phyloP scores from a whole-genome alignment of 1,140 invertebrate species.

The Formica selysi region DNA sequence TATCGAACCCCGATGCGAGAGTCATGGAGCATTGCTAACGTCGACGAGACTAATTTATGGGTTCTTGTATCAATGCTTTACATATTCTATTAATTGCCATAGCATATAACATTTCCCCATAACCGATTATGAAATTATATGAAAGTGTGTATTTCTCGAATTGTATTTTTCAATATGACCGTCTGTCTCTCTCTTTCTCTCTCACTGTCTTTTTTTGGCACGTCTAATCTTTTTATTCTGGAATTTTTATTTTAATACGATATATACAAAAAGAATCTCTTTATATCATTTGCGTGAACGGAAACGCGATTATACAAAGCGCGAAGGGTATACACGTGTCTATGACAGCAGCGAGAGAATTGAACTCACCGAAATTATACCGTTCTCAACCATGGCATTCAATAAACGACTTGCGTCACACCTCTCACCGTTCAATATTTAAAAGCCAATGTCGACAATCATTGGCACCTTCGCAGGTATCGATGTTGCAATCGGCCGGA shows the following conservation, averaged over 20 bases:
- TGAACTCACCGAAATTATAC: constrained; percentile 16
- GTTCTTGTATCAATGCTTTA: constrained; percentile 10
- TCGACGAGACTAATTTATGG: constrained; percentile 11
- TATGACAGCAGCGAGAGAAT: not conserved
- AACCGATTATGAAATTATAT: constrained; percentile 11
- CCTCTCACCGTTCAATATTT: constrained; percentile 7
- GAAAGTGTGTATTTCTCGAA: not conserved
- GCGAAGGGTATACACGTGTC: not conserved
- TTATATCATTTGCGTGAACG: not conserved
- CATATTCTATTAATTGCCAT: constrained; percentile 4
- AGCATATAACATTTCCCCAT: constrained; percentile 29
- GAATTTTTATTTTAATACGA: not conserved
- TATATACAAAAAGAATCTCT: not conserved
- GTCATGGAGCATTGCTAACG: constrained; percentile 11
- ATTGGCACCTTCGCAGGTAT: constrained; percentile 21
- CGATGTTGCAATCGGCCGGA: constrained; percentile 25
- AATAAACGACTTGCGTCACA: constrained; percentile 5
- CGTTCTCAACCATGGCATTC: not conserved
- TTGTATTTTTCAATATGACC: not conserved
- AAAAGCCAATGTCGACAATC: constrained; percentile 9
- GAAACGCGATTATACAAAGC: not conserved
- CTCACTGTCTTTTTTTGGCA: not conserved
- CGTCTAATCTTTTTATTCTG: not conserved
- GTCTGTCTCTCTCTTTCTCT: not conserved
- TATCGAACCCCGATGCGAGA: constrained; percentile 3